Percentiles rank a stretch among this genome's conserved stretches.
phyloP scores from a whole-genome alignment of 2,888 invertebrate genomes.

The Thymelicus lineola region DNA sequence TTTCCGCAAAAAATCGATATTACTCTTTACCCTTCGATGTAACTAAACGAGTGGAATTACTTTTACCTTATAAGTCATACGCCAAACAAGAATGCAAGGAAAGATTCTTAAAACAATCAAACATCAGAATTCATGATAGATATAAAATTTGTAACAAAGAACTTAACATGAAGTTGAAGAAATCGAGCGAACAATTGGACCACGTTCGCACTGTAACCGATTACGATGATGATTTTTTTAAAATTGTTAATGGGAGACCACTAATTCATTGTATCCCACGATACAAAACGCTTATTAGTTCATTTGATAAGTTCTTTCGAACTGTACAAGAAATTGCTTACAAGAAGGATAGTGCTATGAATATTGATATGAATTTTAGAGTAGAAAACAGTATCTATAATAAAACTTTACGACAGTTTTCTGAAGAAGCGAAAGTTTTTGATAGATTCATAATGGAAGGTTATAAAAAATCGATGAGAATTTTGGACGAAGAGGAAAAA shows the following conservation, averaged over 20 bases:
- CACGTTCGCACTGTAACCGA: conserved; percentile 59
- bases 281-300: conserved; percentile 60
- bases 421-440: conserved; percentile 82
- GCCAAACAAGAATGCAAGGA: conserved; percentile 55
- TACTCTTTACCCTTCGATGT: conserved; percentile 48
- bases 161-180: conserved; percentile 53
- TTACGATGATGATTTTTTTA: conserved; percentile 60
- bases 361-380: conserved; percentile 82
- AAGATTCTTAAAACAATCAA: conserved; percentile 52
- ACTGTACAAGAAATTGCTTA: conserved; percentile 66
- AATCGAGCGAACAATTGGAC: conserved; percentile 51
- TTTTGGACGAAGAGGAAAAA: conserved; percentile 79
- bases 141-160: conserved; percentile 62
- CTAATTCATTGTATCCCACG: conserved; percentile 51
- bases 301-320: conserved; percentile 55
- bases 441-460: conserved; percentile 86
- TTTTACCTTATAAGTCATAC: conserved; percentile 62
- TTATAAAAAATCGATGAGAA: conserved; percentile 85
- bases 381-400: conserved; percentile 82
- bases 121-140: conserved; percentile 54
- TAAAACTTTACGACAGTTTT: conserved; percentile 72
- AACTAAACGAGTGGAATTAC: conserved; percentile 55
- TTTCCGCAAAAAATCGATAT: conserved; percentile 42
- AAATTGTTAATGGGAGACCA: conserved; percentile 54
- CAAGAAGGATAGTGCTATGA: conserved; percentile 75